Evolutionary conservation across 2,888 invertebrate species (phyloP).

Genomic region (Operophtera brumata): DNA sequence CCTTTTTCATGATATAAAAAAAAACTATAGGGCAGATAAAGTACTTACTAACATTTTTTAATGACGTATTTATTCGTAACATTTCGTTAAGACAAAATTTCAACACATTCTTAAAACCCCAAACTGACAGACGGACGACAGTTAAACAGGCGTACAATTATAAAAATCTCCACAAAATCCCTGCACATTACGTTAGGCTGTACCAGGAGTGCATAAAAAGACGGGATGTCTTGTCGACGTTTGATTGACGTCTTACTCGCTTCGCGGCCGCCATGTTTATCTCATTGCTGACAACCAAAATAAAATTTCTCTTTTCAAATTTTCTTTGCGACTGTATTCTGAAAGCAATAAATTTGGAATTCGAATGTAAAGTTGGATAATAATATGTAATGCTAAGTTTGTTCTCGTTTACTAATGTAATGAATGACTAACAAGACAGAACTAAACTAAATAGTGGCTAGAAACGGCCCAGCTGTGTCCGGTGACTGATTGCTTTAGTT

Average conservation of each 20-base stretch:
- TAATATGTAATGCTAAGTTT: constrained; percentile 32
- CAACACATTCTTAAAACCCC: constrained; percentile 41
- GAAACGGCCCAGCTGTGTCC: constrained; percentile 77
- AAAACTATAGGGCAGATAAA: neutral
- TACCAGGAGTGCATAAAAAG: constrained; percentile 71
- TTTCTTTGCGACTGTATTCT: constrained; percentile 10
- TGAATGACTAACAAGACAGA: constrained; percentile 78
- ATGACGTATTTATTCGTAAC: neutral
- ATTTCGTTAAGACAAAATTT: constrained; percentile 29
- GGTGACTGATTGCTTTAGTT: constrained; percentile 69
- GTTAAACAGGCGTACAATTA: constrained; percentile 43
- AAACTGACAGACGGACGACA: constrained; percentile 40
- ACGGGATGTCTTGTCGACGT: constrained; percentile 73
- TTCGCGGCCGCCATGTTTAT: constrained; percentile 72
- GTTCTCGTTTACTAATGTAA: constrained; percentile 73
- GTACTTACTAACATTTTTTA: constrained; percentile 17
- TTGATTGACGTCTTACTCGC: constrained; percentile 79
- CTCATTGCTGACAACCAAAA: constrained; percentile 58
- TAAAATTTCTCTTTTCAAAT: constrained; percentile 27
- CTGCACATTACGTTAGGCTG: constrained; percentile 60
- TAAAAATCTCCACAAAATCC: constrained; percentile 50
- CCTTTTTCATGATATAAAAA: neutral
- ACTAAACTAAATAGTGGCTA: constrained; percentile 76
- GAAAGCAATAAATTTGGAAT: constrained; percentile 32
- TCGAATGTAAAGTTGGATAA: constrained; percentile 20